These are phyloP conservation scores for Podarcis raffonei DNA, from an alignment of 2,113 vertebrate species.

Conservation along the genomic window DNA sequence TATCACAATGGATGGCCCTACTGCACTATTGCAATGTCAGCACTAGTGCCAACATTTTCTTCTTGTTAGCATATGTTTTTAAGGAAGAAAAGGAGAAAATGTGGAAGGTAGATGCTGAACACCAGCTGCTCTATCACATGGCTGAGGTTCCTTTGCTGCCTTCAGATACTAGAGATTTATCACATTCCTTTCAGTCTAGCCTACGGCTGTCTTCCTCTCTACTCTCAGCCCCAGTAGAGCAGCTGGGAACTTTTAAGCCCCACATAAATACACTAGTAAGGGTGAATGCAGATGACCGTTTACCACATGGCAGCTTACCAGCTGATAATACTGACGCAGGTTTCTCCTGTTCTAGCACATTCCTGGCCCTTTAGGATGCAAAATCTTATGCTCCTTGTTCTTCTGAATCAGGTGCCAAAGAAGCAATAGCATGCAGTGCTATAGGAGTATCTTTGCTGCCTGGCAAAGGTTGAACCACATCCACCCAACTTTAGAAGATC, in stretches of 20 bases:
- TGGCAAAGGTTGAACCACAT: not conserved
- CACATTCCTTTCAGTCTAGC: not conserved
- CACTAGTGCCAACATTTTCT: not conserved
- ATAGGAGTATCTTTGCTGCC: not conserved
- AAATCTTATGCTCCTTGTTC: not conserved
- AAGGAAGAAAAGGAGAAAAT: no score
- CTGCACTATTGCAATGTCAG: no score
- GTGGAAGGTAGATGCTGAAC: no score
- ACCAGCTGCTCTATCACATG: no score
- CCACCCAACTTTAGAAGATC: conserved; percentile 15
- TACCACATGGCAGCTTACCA: not conserved
- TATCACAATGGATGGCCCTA: not conserved
- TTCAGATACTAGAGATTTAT: not conserved
- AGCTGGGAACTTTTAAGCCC: not conserved
- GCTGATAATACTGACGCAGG: not conserved
- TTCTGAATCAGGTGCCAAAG: not conserved
- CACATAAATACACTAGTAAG: not conserved
- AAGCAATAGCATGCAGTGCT: not conserved
- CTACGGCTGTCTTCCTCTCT: not conserved
- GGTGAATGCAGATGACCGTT: not conserved
- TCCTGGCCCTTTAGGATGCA: not conserved
- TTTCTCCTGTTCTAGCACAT: not conserved
- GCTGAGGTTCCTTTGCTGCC: not conserved
- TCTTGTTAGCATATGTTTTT: not conserved
- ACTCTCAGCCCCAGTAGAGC: not conserved